phyloP scores from a whole-genome alignment of 1,140 invertebrate species.

The Bombyx mandarina region DNA sequence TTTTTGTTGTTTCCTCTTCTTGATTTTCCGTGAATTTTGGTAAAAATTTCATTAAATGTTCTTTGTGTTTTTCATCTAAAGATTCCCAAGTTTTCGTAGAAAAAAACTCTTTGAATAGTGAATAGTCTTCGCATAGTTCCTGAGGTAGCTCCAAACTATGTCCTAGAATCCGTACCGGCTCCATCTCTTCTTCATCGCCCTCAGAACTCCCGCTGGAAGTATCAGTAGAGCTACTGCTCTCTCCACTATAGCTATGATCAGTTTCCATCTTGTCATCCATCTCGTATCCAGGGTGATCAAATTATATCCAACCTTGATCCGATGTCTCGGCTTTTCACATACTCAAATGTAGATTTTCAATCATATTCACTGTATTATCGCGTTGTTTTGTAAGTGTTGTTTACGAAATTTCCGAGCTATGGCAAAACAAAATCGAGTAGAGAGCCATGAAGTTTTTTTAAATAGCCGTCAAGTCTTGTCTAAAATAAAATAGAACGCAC shows the following conservation, averaged over 20 bases:
- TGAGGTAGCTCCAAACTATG: conserved; percentile 73
- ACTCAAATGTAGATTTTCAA: conserved; percentile 26
- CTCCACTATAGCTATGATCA: conserved; percentile 58
- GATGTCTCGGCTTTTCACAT: conserved; percentile 24
- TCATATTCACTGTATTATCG: conserved; percentile 46
- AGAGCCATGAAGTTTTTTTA: conserved; percentile 56
- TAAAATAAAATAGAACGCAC: conserved; percentile 68
- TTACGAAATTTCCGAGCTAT: conserved; percentile 56
- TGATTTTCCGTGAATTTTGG: conserved; percentile 79
- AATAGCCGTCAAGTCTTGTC: conserved; percentile 63
- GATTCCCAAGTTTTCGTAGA: conserved; percentile 76
- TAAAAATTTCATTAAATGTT: conserved; percentile 76
- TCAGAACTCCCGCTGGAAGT: conserved; percentile 57
- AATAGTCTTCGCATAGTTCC: conserved; percentile 74
- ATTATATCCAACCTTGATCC: conserved; percentile 17
- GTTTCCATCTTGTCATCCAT: conserved; percentile 60
- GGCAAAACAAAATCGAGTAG: conserved; percentile 38
- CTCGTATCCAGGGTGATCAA: conserved; percentile 12
- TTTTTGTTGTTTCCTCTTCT: conserved; percentile 76
- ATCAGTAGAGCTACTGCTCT: conserved; percentile 55
- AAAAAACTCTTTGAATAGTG: conserved; percentile 77
- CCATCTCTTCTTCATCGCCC: conserved; percentile 70
- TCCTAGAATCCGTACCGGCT: conserved; percentile 66
- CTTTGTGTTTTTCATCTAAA: conserved; percentile 74
- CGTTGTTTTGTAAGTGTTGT: conserved; percentile 56